Evolutionary conservation across 2,113 vertebrate species (phyloP).

Genomic region (Typhlomys cinereus): DNA sequence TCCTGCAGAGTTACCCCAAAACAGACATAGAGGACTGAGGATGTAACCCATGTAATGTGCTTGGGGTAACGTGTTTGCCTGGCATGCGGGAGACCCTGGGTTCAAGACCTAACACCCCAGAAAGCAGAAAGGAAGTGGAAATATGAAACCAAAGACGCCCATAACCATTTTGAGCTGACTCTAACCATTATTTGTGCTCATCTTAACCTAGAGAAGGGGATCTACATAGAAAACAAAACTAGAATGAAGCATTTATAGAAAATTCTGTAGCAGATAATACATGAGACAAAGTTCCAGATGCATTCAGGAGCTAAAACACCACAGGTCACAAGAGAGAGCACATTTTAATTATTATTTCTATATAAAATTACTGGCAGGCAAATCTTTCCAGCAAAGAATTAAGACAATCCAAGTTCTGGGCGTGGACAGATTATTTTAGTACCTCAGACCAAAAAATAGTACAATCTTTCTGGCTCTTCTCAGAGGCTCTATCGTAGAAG

Average conservation of each 20-base stretch:
- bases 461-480: not conserved
- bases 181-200: not conserved
- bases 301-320: not conserved
- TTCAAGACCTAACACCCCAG: not conserved
- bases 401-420: not conserved
- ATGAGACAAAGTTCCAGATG: not conserved
- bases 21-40: not conserved
- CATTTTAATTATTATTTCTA: not conserved
- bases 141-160: not conserved
- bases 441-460: not conserved
- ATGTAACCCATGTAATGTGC: not conserved
- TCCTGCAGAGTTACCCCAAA: not conserved
- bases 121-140: not conserved
- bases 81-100: no score
- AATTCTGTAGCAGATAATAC: not conserved
- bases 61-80: no score
- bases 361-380: not conserved
- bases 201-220: not conserved
- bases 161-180: not conserved
- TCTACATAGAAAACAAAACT: not conserved
- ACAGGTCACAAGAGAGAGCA: not conserved
- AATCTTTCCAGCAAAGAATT: not conserved
- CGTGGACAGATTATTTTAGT: not conserved
- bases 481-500: not conserved
- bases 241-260: not conserved